Evolutionary conservation across 2,888 invertebrate species (phyloP), one percentile per base, ranked within the genome.

Genomic region (Tigriopus californicus): DNA sequence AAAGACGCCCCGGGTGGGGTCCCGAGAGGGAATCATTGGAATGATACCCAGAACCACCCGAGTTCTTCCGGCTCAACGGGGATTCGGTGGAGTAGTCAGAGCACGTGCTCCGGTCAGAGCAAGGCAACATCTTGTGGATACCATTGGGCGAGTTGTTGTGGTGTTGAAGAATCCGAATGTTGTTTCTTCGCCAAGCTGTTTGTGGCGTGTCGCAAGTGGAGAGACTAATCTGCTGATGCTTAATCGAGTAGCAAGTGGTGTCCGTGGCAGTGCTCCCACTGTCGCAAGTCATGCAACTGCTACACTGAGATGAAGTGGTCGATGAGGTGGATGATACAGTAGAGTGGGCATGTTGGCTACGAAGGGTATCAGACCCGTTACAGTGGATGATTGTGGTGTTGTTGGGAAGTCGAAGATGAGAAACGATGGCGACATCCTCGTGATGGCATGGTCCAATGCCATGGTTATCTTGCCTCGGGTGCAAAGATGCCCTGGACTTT

Each of bases 201-300:
- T 56, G 41, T 11, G 55, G 62, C n/a, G 62, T 60, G 40, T 61
- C 63, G 25, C 48, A 24, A 24, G 58, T 53, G 22, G 62, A 60
- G 4, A 61, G 53, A 56, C 60, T 61, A 20, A 61, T 56, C 12
- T 61, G 60, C 18, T 62, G 18, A 46, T 53, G 40, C 59, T 60
- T 40, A 25, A 60, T 15, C 42, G 60, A 40, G 41, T 44, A 33
- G 40, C 47, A 56, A 15, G 56, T 41, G 41, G 62, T 51, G 41
- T 63, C 63, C 13, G 63, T 62, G 53, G 58, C 61, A 6, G 63
- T 63, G 33, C 33, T 33, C 41, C 62, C 62, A 4, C 62, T 64
- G 52, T 64, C 64, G 11, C 80, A 79, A 66, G 80, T 79, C 8
- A 84, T 83, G 64, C 79, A 77, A 62, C 49, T 49, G 22, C 20